Percentiles rank a stretch among this genome's conserved stretches.
Evolutionary conservation across 2,888 invertebrate genomes (phyloP).

Genomic region (Sphaeridia pumilis): DNA sequence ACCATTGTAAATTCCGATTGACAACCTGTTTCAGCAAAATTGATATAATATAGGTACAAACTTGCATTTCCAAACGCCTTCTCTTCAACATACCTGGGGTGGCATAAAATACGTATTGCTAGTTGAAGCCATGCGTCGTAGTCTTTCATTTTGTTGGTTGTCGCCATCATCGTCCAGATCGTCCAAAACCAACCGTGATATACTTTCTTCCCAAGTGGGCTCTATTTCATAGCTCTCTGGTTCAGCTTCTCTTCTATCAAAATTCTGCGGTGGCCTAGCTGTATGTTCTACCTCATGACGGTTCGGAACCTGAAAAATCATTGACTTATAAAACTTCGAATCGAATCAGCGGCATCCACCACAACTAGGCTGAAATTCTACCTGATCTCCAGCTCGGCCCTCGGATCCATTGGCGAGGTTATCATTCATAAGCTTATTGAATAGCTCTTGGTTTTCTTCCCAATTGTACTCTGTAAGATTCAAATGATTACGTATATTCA

Average conservation of each 20-base stretch:
- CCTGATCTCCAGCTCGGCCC: background rate
- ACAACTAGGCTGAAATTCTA: too few relatives aligned
- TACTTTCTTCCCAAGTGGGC: slow-evolving; percentile 37
- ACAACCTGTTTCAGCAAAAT: slow-evolving; percentile 25
- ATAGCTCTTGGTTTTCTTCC: slow-evolving; percentile 22
- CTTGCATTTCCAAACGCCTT: too few relatives aligned
- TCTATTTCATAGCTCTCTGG: slow-evolving; percentile 30
- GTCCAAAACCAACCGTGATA: slow-evolving; percentile 39
- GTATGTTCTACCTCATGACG: slow-evolving; percentile 5
- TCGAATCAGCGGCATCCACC: too few relatives aligned
- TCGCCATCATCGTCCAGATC: slow-evolving; percentile 36
- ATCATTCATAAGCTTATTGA: slow-evolving; percentile 5
- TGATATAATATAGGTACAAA: too few relatives aligned
- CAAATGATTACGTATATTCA: background rate
- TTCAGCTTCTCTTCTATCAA: slow-evolving; percentile 29
- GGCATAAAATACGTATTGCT: slow-evolving; percentile 32
- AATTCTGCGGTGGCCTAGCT: too few relatives aligned
- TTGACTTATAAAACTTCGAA: too few relatives aligned
- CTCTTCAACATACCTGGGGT: slow-evolving; percentile 28
- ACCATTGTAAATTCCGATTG: slow-evolving; percentile 32
- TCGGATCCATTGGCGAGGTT: slow-evolving; percentile 17
- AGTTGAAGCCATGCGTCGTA: slow-evolving; percentile 24
- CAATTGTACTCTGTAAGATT: slow-evolving; percentile 25
- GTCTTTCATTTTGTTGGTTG: background rate
- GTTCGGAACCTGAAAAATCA: slow-evolving; percentile 8